These are phyloP conservation scores for Ctenicera cuprea DNA, from an alignment of 2,888 invertebrate species.

Conservation along the genomic window DNA sequence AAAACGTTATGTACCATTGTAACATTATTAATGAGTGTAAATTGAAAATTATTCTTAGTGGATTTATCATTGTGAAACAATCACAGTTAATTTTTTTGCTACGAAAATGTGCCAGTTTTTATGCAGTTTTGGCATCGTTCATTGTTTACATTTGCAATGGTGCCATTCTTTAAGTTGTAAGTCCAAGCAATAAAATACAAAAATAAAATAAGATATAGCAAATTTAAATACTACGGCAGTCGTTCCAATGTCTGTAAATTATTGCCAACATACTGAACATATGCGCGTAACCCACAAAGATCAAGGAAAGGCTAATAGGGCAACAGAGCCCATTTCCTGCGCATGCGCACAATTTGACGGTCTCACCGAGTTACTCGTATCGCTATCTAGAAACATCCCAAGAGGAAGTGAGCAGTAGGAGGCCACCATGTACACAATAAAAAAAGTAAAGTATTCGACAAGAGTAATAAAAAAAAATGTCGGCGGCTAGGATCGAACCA, in stretches of 20 bases:
- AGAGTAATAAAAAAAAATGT: no score
- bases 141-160: background rate
- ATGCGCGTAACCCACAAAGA: no score
- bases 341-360: no score
- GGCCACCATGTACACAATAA: no score
- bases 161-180: background rate
- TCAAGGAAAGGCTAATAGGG: no score
- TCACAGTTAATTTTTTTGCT: background rate
- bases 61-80: background rate
- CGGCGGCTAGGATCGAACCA: no score
- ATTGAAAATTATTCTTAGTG: background rate
- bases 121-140: background rate
- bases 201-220: background rate
- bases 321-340: no score
- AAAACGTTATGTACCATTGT: constrained; percentile 15
- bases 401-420: no score
- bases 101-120: background rate
- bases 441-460: no score
- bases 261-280: no score
- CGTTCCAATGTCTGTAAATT: background rate
- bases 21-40: constrained; percentile 8
- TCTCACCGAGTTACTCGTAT: no score
- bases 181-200: background rate
- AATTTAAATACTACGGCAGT: constrained; percentile 15
- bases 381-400: no score